Base-by-base conservation (phyloP, 2,113 vertebrate species). In the Percopsis transmontana region DNA sequence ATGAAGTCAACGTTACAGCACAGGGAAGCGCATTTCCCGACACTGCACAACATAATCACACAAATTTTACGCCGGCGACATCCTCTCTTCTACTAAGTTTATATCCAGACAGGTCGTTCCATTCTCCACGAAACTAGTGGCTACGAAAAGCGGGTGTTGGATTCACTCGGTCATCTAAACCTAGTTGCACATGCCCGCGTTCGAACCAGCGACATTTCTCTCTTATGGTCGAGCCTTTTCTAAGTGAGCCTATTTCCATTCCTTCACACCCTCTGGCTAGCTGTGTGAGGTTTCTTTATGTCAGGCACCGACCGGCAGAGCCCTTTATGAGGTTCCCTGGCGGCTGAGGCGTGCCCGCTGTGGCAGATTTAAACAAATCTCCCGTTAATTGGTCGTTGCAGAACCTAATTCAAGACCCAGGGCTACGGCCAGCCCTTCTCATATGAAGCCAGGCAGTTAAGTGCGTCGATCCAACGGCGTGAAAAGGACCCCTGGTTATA, bases 321-420 rank as follows among this genome's bases (percentile, higher is more conserved):
- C 59, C 88, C 90, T 91, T 92, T 91, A 72, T 86, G 88, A 92
- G 91, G 90, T 92, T 92, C 93, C 92, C 90, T 88, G 90, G 85
- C 91, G 90, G 82, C 58, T 42, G 81, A 93, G 92, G 91, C 91
- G 91, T 91, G 92, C 87, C 88, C 87, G 80, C 79, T 87, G 89
- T 88, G 88, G 92, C 90, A 91, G 90, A 95, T 95, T 95, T 94
- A 95, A 95, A 95, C 93, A 94, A 94, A 95, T 95, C 92, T 94
- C 77, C 78, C 87, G 88, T 94, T 97, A 96, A 98, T 95, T 95
- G 94, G 93, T 95, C 92, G 89, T 92, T 81, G 92, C 91, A 94
- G 92, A n/a, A n/a, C n/a, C n/a, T 95, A 94, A 94, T 92, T 95
- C 91, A 94, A 93, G 90, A 95, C 89, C 92, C 86, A 85, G 45